Evolutionary conservation across 2,113 vertebrate species (phyloP).

Genomic region (Todiramphus saurophagus): DNA sequence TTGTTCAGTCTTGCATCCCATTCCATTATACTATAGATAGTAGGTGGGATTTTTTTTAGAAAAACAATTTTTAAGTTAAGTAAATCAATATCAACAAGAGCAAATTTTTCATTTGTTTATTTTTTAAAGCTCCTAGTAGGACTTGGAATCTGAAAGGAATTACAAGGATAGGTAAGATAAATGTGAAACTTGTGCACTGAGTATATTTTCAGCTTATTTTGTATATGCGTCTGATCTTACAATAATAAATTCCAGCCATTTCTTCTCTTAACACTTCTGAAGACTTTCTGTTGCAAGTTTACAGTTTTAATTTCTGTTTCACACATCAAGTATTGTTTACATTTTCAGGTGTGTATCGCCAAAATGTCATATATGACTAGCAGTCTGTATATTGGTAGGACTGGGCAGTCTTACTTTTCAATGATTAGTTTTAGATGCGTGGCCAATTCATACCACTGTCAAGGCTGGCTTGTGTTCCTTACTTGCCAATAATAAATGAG

Average conservation of each 20-base stretch:
- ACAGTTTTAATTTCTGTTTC: neutral
- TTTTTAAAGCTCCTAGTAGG: neutral
- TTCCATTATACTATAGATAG: neutral
- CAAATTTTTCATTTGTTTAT: neutral
- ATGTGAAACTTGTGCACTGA: neutral
- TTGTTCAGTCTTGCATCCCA: neutral
- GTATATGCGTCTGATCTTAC: neutral
- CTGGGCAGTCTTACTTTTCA: neutral
- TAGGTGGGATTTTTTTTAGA: neutral
- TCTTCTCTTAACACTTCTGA: neutral
- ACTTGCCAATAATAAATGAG: neutral
- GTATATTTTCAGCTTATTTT: neutral
- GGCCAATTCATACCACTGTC: fast-evolving
- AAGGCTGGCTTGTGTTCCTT: neutral
- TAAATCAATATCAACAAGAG: neutral
- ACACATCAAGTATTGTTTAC: neutral
- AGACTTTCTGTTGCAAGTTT: neutral
- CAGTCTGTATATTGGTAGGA: neutral
- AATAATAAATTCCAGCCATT: neutral
- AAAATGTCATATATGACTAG: neutral
- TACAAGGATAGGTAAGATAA: neutral
- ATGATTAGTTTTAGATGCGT: neutral
- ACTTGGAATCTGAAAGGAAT: neutral
- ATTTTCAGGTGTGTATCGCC: neutral
- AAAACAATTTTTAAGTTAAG: neutral